These are phyloP conservation scores for Carcinoscorpius rotundicauda DNA, from an alignment of 1,140 invertebrate genomes.

Conservation along the genomic window DNA sequence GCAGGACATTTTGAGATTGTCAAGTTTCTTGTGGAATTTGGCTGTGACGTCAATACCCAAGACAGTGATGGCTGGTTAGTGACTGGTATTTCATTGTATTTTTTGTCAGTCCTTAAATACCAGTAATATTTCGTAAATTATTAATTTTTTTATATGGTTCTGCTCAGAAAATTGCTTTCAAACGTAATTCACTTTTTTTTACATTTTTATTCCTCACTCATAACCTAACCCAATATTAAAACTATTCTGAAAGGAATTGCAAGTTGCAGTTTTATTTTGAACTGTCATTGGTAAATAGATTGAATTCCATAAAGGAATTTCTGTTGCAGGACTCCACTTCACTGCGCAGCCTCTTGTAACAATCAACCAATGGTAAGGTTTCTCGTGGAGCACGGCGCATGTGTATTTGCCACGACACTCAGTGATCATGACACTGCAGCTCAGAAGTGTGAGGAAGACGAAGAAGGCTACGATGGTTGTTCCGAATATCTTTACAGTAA, in stretches of 20 bases:
- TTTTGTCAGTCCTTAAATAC: neutral
- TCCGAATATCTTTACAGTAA: constrained; percentile 94
- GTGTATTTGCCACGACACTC: constrained; percentile 93
- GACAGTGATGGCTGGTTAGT: constrained; percentile 90
- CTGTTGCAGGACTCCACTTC: constrained; percentile 72
- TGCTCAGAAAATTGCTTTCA: too few relatives aligned
- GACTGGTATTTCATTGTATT: neutral
- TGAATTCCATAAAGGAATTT: neutral
- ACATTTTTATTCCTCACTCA: too few relatives aligned
- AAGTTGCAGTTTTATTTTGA: neutral
- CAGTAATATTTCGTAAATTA: neutral
- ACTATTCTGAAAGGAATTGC: too few relatives aligned
- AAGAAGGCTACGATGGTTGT: constrained; percentile 95
- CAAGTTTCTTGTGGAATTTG: constrained; percentile 92
- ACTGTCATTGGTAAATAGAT: neutral
- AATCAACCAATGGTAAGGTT: constrained; percentile 97
- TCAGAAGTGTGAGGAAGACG: constrained; percentile 96
- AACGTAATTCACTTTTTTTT: too few relatives aligned
- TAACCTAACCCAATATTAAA: too few relatives aligned
- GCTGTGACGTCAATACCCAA: constrained; percentile 97
- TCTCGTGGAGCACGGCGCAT: constrained; percentile 94
- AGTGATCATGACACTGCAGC: constrained; percentile 97
- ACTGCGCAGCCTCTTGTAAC: constrained; percentile 98
- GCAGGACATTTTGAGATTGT: constrained; percentile 98
- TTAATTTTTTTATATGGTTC: too few relatives aligned